Conservation (phyloP, 2,113 vertebrate species). For the Apteryx mantelli region DNA sequence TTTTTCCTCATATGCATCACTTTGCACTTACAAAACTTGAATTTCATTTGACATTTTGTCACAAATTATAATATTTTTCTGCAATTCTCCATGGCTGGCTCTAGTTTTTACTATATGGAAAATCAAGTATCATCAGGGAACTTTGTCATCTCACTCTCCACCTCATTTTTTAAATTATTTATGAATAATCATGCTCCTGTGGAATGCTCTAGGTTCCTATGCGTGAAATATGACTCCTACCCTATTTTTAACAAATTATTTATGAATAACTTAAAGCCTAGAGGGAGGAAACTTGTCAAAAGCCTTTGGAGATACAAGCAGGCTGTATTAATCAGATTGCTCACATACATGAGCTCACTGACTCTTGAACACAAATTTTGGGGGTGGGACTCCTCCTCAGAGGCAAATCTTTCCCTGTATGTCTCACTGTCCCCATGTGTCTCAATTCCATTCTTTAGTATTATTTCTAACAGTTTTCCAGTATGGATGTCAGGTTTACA, state of each 20-base stretch:
- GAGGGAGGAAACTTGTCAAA: background rate
- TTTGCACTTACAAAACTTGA: background rate
- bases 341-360: background rate
- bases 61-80: background rate
- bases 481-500: background rate
- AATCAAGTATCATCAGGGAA: background rate
- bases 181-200: background rate
- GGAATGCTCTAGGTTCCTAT: background rate
- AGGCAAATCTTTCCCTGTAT: background rate
- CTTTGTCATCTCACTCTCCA: background rate
- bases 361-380: background rate
- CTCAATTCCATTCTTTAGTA: background rate
- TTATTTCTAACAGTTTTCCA: background rate
- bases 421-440: background rate
- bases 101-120: background rate
- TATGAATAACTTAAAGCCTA: background rate
- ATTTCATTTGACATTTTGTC: background rate
- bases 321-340: background rate
- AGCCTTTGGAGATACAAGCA: background rate
- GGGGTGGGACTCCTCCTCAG: background rate
- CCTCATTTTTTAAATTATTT: background rate
- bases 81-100: background rate
- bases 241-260: background rate
- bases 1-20: background rate
- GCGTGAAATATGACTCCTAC: background rate